Conservation (phyloP, 2,797 vertebrate species). For the Poeciliopsis presidionis region DNA sequence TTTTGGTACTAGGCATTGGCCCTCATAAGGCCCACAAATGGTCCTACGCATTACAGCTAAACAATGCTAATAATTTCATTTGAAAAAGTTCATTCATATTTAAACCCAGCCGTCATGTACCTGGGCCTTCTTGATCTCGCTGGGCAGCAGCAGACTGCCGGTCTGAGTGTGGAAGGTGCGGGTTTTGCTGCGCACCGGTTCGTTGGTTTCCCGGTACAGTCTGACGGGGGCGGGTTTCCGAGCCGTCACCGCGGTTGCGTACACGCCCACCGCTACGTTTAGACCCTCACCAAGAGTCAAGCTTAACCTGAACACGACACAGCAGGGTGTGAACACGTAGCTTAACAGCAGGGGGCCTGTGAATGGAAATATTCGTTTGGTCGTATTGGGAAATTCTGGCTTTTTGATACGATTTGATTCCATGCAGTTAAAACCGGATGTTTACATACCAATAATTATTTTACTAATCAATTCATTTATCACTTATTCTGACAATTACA, state of each 20-base stretch:
- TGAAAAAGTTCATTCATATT: too few species aligned
- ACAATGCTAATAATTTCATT: background rate
- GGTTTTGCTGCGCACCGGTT: conserved; percentile 91
- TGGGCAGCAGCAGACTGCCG: conserved; percentile 93
- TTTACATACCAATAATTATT: background rate
- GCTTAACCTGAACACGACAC: conserved; percentile 78
- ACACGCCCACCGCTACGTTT: conserved; percentile 86
- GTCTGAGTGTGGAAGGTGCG: conserved; percentile 91
- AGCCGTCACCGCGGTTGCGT: conserved; percentile 83
- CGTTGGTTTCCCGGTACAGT: conserved; percentile 92
- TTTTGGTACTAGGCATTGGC: too few species aligned
- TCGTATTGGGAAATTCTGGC: background rate
- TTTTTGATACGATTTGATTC: background rate
- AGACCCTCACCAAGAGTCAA: conserved; percentile 86
- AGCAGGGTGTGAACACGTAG: background rate
- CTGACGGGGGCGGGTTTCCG: conserved; percentile 81
- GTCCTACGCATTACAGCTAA: background rate
- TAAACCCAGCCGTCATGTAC: conserved; percentile 61
- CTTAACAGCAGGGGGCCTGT: background rate
- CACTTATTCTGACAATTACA: too few species aligned
- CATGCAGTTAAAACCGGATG: background rate
- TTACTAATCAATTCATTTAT: too few species aligned
- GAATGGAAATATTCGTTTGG: background rate
- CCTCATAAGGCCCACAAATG: background rate
- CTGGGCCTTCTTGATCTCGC: conserved; percentile 93